Percentiles rank a stretch among this genome's conserved stretches.
Conservation (phyloP, 2,888 invertebrate genomes). For the Siphonodentalium dalli region DNA sequence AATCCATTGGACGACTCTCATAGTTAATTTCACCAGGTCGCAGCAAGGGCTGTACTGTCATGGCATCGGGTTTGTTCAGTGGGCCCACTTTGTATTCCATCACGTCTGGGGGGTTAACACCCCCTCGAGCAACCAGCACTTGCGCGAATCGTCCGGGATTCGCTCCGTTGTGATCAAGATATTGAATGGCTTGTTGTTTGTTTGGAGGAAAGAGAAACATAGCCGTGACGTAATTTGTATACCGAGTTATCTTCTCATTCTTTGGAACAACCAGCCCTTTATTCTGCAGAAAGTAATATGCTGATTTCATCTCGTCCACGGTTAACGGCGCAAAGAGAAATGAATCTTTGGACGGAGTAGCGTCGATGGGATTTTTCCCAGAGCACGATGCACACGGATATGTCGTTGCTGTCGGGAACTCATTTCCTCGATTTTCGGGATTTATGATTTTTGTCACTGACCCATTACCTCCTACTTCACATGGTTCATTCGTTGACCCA, state of each 20-base stretch:
- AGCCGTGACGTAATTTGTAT: slow-evolving; percentile 32
- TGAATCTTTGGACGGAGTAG: not conserved
- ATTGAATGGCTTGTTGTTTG: slow-evolving; percentile 30
- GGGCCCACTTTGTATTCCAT: slow-evolving; percentile 45
- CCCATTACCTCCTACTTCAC: no score
- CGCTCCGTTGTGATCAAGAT: slow-evolving; percentile 28
- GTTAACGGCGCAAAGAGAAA: slow-evolving; percentile 28
- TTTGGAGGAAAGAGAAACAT: slow-evolving; percentile 31
- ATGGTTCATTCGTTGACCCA: slow-evolving; percentile 5
- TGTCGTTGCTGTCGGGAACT: not conserved
- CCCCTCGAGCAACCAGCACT: slow-evolving; percentile 33
- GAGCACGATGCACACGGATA: not conserved
- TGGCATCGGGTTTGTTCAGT: slow-evolving; percentile 14
- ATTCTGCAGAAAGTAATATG: slow-evolving; percentile 24
- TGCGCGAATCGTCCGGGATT: slow-evolving; percentile 36
- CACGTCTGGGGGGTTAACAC: slow-evolving; percentile 25
- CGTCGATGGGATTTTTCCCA: not conserved
- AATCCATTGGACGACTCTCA: slow-evolving; percentile 36
- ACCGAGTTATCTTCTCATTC: no score
- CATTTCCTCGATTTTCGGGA: not conserved
- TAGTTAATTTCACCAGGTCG: slow-evolving; percentile 32
- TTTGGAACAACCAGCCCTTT: slow-evolving; percentile 21
- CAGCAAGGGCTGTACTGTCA: slow-evolving; percentile 14
- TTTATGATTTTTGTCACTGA: not conserved
- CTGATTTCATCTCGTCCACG: slow-evolving; percentile 23